These are phyloP conservation scores for Allophyes oxyacanthae DNA, from an alignment of 2,888 invertebrate genomes.

Conservation along the genomic window DNA sequence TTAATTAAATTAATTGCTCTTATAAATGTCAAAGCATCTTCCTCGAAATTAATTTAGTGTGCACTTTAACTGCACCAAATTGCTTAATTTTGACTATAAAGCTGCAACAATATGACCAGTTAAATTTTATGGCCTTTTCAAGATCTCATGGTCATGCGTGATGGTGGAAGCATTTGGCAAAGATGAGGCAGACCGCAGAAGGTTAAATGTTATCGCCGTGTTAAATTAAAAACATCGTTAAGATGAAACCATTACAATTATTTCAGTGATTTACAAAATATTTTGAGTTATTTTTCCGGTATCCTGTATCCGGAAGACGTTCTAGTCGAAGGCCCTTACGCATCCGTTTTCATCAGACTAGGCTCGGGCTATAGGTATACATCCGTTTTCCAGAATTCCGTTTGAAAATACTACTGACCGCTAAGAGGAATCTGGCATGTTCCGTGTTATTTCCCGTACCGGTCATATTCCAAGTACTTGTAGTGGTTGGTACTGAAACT, in stretches of 20 bases:
- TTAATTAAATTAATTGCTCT: conserved; percentile 20
- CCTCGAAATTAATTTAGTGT: conserved; percentile 6
- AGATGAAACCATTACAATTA: conserved; percentile 12
- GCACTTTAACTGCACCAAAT: conserved; percentile 17
- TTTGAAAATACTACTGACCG: too few species aligned
- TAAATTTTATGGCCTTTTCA: conserved; percentile 31
- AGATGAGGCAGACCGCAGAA: conserved; percentile 37
- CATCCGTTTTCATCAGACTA: too few species aligned
- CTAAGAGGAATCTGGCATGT: too few species aligned
- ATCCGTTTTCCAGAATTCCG: too few species aligned
- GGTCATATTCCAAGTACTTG: too few species aligned
- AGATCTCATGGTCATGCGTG: conserved; percentile 36
- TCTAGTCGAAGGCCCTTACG: too few species aligned
- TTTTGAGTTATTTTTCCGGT: conserved; percentile 28
- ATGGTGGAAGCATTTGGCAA: conserved; percentile 22
- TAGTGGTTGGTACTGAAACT: too few species aligned
- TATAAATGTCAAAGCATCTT: conserved; percentile 23
- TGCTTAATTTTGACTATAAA: conserved; percentile 17
- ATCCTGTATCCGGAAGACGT: conserved; percentile 15
- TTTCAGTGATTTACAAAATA: conserved; percentile 9
- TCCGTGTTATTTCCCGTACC: too few species aligned
- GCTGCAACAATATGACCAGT: conserved; percentile 6
- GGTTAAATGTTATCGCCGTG: conserved; percentile 39
- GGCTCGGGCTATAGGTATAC: too few species aligned
- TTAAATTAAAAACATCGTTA: conserved; percentile 31